Percentiles rank a stretch among this genome's conserved stretches.
Conservation (phyloP, 1,140 invertebrate species). For the Cylas formicarius region DNA sequence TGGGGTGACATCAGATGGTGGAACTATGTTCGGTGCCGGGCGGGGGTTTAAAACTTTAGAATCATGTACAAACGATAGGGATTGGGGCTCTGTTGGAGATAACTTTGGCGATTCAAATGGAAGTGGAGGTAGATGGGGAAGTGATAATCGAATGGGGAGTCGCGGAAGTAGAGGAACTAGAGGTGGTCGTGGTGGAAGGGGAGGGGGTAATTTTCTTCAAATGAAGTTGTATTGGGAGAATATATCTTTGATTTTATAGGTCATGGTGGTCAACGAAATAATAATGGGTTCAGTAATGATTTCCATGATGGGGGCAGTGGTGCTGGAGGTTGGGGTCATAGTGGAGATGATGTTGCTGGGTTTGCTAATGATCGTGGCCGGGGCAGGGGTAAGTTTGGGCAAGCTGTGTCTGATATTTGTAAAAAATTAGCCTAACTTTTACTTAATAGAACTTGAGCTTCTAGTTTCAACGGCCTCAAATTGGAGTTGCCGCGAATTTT, state of each 20-base stretch:
- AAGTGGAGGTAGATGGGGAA: conserved; percentile 8
- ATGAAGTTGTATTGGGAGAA: no score
- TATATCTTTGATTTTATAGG: conserved; percentile 1
- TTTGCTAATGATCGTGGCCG: conserved; percentile 1
- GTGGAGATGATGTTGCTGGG: conserved; percentile 6
- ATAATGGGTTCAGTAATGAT: not conserved
- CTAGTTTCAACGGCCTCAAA: not conserved
- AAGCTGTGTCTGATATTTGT: not conserved
- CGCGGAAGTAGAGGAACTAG: conserved; percentile 11
- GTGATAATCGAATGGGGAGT: conserved; percentile 10
- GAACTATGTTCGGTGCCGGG: conserved; percentile 29
- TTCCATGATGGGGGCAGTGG: conserved; percentile 9
- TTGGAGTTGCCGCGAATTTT: not conserved
- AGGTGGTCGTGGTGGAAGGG: conserved; percentile 16
- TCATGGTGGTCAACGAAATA: conserved; percentile 5
- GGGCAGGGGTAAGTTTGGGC: conserved; percentile 13
- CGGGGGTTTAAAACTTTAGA: conserved; percentile 27
- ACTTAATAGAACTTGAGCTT: not conserved
- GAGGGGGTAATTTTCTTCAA: no score
- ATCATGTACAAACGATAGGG: conserved; percentile 4
- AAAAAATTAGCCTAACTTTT: not conserved
- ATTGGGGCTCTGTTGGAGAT: conserved; percentile 15
- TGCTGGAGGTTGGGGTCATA: conserved; percentile 10
- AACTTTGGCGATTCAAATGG: conserved; percentile 13
- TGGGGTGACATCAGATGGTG: conserved; percentile 25